Conservation (phyloP, 2,113 vertebrate genomes). For the Reinhardtius hippoglossoides region DNA sequence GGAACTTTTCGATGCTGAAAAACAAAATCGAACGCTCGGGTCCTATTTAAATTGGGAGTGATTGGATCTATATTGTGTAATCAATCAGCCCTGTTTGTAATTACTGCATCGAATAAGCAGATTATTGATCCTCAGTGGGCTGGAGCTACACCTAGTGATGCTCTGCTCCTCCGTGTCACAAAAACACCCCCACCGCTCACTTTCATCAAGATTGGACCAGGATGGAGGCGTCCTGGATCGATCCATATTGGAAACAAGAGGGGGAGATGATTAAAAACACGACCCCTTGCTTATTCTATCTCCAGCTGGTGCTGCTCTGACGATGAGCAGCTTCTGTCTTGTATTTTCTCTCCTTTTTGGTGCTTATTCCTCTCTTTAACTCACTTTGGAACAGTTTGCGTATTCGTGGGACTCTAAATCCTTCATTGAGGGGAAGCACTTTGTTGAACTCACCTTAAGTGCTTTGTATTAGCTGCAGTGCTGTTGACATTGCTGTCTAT, state of each 20-base stretch:
- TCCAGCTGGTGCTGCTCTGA: background rate
- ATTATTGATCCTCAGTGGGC: conserved; percentile 63
- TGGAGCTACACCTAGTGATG: conserved; percentile 34
- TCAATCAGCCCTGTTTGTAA: conserved; percentile 70
- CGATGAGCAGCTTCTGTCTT: background rate
- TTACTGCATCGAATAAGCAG: conserved; percentile 72
- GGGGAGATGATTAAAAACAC: conserved; percentile 64
- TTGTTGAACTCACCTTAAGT: conserved; percentile 5
- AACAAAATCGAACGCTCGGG: conserved; percentile 37
- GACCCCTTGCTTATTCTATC: conserved; percentile 28
- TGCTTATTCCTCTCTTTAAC: background rate
- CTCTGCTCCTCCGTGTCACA: conserved; percentile 20
- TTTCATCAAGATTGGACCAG: conserved; percentile 48
- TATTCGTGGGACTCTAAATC: background rate
- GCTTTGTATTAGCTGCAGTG: conserved; percentile 8
- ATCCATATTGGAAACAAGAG: conserved; percentile 48
- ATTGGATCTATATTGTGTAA: conserved; percentile 58
- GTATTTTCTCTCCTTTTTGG: background rate
- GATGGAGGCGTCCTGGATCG: conserved; percentile 32
- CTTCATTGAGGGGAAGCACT: background rate
- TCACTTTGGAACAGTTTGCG: background rate
- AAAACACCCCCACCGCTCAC: conserved; percentile 22
- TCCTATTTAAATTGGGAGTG: conserved; percentile 58
- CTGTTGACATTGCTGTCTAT: conserved; percentile 14
- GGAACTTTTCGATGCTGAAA: conserved; percentile 30